Base-by-base conservation (phyloP, 2,113 vertebrate species). In the Cynoglossus semilaevis region DNA sequence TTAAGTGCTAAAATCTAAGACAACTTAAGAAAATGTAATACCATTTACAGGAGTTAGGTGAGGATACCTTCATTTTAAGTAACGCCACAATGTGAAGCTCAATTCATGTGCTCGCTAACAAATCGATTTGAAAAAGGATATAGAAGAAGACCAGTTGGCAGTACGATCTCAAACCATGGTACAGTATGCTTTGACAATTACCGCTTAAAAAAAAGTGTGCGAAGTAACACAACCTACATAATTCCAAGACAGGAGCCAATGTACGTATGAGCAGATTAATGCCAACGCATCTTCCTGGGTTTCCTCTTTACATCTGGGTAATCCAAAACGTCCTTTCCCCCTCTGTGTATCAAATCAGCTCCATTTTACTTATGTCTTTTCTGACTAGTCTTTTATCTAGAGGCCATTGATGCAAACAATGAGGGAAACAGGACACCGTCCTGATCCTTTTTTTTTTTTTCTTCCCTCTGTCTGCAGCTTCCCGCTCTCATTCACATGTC, bases 61-160 rank as follows among this genome's bases (percentile, higher is more conserved):
- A 63, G 40, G 83, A 81, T 58, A 80, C 86, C 87, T 91, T 91
- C 87, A 90, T 89, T 89, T 79, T 76, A 78, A 74, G 46, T 69
- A 63, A 76, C 38, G 80, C 62, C 70, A 63, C 42, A 54, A 54
- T 65, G 59, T 50, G 43, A 80, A 37, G 58, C 41, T 75, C 51
- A 47, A 43, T 57, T 46, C 45, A 50, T 16, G 42, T 58, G 35
- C 41, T 47, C 14, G 50, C 37, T 41, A 45, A 50, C 56, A 67
- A 46, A 57, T 65, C 37, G 8, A 7, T 38, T 10, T 10, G 37
- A 10, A 38, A 44, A 45, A 8, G 9, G 16, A 8, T 15, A 16
- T 15, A 9, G 17, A 35, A 44, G 1, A 51, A 43, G 41, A 50
- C 29, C 15, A 1, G 4, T 4, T 36, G 57, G 46, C 45, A 51